A percentile compares a stretch with the other conserved stretches of the same genome.
Conservation (phyloP, 2,888 invertebrate genomes). For the Aproaerema taeniolella region DNA sequence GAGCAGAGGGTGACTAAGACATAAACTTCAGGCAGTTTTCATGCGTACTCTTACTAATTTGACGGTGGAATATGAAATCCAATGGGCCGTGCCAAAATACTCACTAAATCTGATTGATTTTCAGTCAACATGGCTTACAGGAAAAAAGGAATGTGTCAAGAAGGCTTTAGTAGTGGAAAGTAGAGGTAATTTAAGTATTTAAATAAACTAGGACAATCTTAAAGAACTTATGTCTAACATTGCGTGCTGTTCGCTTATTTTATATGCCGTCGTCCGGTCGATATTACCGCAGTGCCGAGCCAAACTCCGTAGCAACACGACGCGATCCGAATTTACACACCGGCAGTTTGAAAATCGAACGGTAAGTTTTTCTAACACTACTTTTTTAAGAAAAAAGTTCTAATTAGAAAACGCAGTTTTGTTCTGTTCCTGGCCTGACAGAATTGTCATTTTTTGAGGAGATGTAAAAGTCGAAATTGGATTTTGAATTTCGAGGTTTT, state of each 20-base stretch:
- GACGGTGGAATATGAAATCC: too few relatives aligned
- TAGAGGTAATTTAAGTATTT: too few relatives aligned
- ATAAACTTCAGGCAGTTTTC: too few relatives aligned
- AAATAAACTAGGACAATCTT: constrained; percentile 43
- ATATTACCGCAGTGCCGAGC: constrained; percentile 65
- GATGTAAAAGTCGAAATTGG: background rate
- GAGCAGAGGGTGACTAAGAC: too few relatives aligned
- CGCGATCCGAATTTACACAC: constrained; percentile 6
- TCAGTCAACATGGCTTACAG: too few relatives aligned
- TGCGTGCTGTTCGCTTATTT: constrained; percentile 58
- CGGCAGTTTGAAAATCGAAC: constrained; percentile 25
- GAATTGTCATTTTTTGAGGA: background rate
- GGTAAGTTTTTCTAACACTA: constrained; percentile 27
- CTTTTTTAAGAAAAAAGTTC: background rate
- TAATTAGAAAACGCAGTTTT: background rate
- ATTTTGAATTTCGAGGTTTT: background rate
- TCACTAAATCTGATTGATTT: too few relatives aligned
- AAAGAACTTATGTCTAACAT: constrained; percentile 40
- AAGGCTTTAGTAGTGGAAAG: too few relatives aligned
- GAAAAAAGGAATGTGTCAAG: too few relatives aligned
- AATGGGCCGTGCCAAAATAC: too few relatives aligned
- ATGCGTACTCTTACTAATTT: too few relatives aligned
- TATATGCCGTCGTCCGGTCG: constrained; percentile 50
- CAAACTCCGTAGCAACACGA: constrained; percentile 41
- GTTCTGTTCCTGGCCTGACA: too few relatives aligned